Percentiles rank a stretch among this genome's conserved stretches.
phyloP scores from a whole-genome alignment of 2,888 invertebrate genomes.

The Steromphala cineraria region DNA sequence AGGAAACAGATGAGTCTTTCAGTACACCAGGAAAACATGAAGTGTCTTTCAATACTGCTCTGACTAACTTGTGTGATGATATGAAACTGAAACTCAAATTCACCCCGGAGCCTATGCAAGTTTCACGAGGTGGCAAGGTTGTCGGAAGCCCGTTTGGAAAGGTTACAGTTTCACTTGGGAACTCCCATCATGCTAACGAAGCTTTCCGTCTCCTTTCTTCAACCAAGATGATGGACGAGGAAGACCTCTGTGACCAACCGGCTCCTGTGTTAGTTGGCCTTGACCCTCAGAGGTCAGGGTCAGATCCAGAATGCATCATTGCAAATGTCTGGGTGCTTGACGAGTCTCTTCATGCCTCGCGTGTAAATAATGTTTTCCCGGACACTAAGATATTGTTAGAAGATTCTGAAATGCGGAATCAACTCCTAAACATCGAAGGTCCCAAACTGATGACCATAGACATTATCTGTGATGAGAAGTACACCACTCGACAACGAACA shows the following conservation, averaged over 20 bases:
- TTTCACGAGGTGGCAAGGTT: background rate
- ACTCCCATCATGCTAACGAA: constrained; percentile 8
- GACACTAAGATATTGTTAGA: constrained; percentile 36
- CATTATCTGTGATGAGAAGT: constrained; percentile 11
- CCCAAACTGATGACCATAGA: background rate
- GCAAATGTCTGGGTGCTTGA: constrained; percentile 35
- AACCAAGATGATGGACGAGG: background rate
- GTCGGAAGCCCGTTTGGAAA: background rate
- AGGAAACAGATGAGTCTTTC: background rate
- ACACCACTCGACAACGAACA: constrained; percentile 1
- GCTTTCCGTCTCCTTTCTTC: background rate
- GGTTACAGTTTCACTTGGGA: background rate
- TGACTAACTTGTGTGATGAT: constrained; percentile 29
- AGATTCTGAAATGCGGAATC: constrained; percentile 29
- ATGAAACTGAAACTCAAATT: constrained; percentile 27
- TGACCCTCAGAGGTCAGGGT: background rate
- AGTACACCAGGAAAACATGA: constrained; percentile 14
- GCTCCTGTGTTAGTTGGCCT: constrained; percentile 16
- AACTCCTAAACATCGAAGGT: background rate
- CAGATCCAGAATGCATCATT: constrained; percentile 19
- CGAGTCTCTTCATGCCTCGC: constrained; percentile 25
- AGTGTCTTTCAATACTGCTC: constrained; percentile 28
- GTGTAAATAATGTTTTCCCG: constrained; percentile 11
- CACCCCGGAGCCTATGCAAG: constrained; percentile 27
- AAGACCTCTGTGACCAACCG: background rate